phyloP scores from a whole-genome alignment of 2,797 vertebrate genomes.

The Danio jaintianensis region DNA sequence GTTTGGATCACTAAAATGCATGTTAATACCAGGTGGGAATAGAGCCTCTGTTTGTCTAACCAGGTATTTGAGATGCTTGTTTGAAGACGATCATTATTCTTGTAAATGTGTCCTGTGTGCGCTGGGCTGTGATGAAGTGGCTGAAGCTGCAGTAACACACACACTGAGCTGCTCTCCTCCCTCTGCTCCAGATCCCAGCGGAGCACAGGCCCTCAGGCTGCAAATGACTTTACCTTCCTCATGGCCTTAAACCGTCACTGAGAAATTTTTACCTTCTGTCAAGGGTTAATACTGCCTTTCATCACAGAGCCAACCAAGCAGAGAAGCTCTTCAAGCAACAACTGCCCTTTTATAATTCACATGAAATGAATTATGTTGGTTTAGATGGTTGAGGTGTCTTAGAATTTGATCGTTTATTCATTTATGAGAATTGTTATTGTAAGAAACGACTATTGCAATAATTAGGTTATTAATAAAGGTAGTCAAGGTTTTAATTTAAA shows the following conservation, averaged over 20 bases:
- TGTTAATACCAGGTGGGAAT: too few species aligned
- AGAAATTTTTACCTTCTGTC: slow-evolving; percentile 5
- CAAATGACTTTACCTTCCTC: slow-evolving; percentile 37
- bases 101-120: not conserved
- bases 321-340: slow-evolving; percentile 1
- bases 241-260: slow-evolving; percentile 36
- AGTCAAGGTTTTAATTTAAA: too few species aligned
- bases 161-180: slow-evolving; percentile 15
- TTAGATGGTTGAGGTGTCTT: not conserved
- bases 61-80: not conserved
- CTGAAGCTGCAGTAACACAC: slow-evolving; percentile 17
- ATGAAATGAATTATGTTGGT: not conserved
- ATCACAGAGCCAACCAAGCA: slow-evolving; percentile 3
- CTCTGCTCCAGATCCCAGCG: not conserved
- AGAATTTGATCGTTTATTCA: not conserved
- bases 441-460: not conserved
- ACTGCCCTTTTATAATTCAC: not conserved
- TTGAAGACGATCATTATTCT: slow-evolving; percentile 16
- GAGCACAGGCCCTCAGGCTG: not conserved
- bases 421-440: not conserved
- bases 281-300: slow-evolving; percentile 33
- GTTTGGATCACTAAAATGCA: too few species aligned
- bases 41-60: not conserved
- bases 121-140: not conserved
- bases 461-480: too few species aligned